Percentiles rank a stretch among this genome's conserved stretches.
Conservation (phyloP, 2,888 invertebrate species). For the Rhagonycha fulva region DNA sequence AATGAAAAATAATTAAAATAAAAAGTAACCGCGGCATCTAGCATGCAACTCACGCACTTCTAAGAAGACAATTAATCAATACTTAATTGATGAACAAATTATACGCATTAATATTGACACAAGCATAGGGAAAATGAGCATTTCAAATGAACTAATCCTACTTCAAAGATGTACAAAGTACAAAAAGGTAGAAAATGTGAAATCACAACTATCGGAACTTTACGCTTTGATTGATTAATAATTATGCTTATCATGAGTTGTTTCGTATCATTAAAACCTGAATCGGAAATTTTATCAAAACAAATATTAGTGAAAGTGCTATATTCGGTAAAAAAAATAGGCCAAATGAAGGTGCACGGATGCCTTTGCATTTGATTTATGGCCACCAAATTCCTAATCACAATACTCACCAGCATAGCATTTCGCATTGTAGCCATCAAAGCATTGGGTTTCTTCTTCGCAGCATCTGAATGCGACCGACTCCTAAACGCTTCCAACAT, state of each 20-base stretch:
- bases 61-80: neutral
- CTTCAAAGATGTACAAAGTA: neutral
- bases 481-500: constrained; percentile 82
- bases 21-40: neutral
- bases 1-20: neutral
- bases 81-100: neutral
- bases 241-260: neutral
- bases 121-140: neutral
- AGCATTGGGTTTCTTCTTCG: constrained; percentile 62
- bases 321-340: no score
- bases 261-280: neutral
- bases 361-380: no score
- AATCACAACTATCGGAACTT: neutral
- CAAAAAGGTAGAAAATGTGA: neutral
- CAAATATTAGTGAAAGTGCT: neutral
- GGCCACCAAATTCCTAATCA: no score
- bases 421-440: constrained; percentile 87
- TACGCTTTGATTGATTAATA: neutral
- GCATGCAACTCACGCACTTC: no score
- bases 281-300: neutral
- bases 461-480: constrained; percentile 77
- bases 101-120: no score
- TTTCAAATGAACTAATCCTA: neutral
- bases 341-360: no score
- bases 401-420: constrained; percentile 74